Conservation (phyloP, 2,888 invertebrate species). For the Agriopis leucophaearia region DNA sequence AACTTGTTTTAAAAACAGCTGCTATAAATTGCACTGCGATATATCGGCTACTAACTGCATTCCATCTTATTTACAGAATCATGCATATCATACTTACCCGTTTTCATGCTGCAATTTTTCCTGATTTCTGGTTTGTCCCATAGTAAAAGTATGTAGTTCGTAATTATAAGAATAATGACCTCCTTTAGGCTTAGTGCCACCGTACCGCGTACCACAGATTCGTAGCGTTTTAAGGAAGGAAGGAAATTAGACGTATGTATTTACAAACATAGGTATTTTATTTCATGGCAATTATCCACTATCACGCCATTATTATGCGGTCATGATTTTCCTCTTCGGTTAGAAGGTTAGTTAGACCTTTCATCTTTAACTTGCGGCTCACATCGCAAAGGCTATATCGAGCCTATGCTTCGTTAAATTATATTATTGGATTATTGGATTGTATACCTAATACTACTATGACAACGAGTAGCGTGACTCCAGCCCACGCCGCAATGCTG, state of each 20-base stretch:
- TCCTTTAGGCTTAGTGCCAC: neutral
- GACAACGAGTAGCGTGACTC: constrained; percentile 26
- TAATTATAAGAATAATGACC: too few species aligned
- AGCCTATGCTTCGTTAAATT: constrained; percentile 14
- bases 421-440: constrained; percentile 25
- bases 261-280: neutral
- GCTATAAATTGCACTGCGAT: too few species aligned
- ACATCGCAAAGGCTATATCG: constrained; percentile 10
- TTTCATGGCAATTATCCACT: neutral
- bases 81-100: too few species aligned
- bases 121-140: too few species aligned
- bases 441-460: neutral
- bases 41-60: too few species aligned
- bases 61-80: too few species aligned
- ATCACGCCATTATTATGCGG: neutral
- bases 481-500: constrained; percentile 25
- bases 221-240: neutral
- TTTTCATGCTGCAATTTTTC: too few species aligned
- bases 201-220: neutral
- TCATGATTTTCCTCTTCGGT: constrained; percentile 4
- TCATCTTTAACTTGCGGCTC: neutral
- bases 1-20: too few species aligned
- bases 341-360: neutral
- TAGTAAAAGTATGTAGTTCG: neutral
- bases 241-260: neutral